Percentiles rank a stretch among this genome's conserved stretches.
Evolutionary conservation across 2,888 invertebrate species (phyloP).

Genomic region (Xestoiulus laeticollis): DNA sequence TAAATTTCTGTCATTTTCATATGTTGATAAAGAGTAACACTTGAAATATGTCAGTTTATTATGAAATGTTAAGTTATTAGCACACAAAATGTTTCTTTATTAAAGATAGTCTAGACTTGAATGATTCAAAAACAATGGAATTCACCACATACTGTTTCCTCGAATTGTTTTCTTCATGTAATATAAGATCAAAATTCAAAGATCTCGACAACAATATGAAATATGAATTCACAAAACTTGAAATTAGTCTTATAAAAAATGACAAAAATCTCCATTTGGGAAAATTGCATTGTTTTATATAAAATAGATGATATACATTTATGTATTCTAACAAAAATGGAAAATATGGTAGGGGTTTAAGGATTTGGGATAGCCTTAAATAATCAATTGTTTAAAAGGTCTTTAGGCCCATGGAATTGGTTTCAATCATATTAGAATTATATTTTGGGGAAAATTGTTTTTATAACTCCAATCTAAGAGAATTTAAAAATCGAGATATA

Average conservation of each 20-base stretch:
- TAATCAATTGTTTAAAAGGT: background rate
- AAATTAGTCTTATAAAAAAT: conserved; percentile 9
- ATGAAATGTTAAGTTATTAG: too few relatives aligned
- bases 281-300: background rate
- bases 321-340: background rate
- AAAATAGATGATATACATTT: background rate
- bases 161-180: background rate
- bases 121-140: background rate
- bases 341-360: background rate
- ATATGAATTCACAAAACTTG: background rate
- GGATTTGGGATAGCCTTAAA: background rate
- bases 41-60: too few relatives aligned
- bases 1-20: too few relatives aligned
- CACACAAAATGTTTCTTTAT: background rate
- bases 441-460: too few relatives aligned
- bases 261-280: background rate
- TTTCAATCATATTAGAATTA: too few relatives aligned
- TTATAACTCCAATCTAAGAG: too few relatives aligned
- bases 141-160: background rate
- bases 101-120: background rate
- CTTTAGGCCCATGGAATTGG: too few relatives aligned
- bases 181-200: background rate
- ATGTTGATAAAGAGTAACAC: too few relatives aligned
- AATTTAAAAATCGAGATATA: too few relatives aligned
- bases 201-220: background rate